These are phyloP conservation scores for Dusona sp. DNA, from an alignment of 2,888 invertebrate species.

Conservation along the genomic window DNA sequence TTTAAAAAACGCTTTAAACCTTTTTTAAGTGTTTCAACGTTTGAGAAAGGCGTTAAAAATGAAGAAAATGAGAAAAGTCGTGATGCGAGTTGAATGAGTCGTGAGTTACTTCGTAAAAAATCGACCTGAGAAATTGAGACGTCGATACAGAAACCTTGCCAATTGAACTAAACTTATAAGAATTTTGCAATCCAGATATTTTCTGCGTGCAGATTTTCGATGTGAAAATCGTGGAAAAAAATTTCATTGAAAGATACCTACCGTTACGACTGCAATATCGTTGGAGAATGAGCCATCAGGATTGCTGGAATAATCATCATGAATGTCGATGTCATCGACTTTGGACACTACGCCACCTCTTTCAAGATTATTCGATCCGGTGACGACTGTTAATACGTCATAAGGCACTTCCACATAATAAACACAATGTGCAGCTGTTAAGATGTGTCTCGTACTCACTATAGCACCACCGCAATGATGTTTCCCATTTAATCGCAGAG, in stretches of 20 bases:
- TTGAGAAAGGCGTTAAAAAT: too few species aligned
- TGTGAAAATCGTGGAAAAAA: neutral
- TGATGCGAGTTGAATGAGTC: too few species aligned
- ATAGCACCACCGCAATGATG: constrained; percentile 77
- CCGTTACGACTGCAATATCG: constrained; percentile 71
- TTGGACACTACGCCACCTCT: constrained; percentile 8
- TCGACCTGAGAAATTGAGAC: too few species aligned
- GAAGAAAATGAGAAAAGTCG: neutral
- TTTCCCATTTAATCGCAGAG: constrained; percentile 66
- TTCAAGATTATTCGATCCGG: constrained; percentile 47
- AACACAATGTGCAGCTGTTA: constrained; percentile 79
- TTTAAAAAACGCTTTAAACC: too few species aligned
- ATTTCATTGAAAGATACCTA: constrained; percentile 28
- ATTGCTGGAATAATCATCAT: constrained; percentile 4
- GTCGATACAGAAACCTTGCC: too few species aligned
- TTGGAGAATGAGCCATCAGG: constrained; percentile 53
- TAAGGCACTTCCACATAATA: constrained; percentile 27
- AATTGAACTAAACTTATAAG: too few species aligned
- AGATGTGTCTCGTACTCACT: constrained; percentile 71
- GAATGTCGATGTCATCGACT: constrained; percentile 40
- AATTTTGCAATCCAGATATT: too few species aligned
- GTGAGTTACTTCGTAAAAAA: too few species aligned
- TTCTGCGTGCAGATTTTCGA: too few species aligned
- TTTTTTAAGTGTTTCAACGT: too few species aligned
- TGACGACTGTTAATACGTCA: constrained; percentile 18